Evolutionary conservation across 2,797 vertebrate species (phyloP).

Genomic region (Nasua narica): DNA sequence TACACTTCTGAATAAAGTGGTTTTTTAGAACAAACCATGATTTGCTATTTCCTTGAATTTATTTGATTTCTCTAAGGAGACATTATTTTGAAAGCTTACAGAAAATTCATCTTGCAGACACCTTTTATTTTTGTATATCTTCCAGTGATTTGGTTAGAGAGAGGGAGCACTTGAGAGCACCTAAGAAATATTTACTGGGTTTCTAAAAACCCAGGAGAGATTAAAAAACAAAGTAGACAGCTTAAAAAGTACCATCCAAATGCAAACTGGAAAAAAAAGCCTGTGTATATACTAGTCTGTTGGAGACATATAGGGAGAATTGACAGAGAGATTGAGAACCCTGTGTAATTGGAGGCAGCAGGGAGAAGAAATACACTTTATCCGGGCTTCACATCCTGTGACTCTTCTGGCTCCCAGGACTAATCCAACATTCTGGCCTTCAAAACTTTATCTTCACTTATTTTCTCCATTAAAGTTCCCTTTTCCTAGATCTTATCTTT

Average conservation of each 20-base stretch:
- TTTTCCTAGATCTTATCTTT: neutral
- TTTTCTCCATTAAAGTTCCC: neutral
- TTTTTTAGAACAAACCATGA: slow-evolving; percentile 1
- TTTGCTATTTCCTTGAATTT: slow-evolving; percentile 33
- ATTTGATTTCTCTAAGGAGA: slow-evolving; percentile 41
- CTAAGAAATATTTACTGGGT: neutral
- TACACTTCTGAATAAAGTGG: neutral
- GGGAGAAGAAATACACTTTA: neutral
- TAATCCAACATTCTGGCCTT: neutral
- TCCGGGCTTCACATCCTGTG: neutral
- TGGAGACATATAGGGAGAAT: neutral
- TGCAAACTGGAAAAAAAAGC: neutral
- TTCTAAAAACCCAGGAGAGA: neutral
- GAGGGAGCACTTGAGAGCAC: neutral
- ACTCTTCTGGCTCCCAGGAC: neutral
- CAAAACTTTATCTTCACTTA: neutral
- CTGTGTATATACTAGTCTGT: neutral
- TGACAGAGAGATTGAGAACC: neutral
- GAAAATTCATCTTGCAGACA: neutral
- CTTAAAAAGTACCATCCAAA: neutral
- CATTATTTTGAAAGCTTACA: neutral
- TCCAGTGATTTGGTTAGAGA: neutral
- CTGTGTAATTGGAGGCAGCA: neutral
- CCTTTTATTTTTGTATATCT: neutral
- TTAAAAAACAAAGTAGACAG: neutral